Conservation (phyloP, 2,113 vertebrate species). For the Pelecanoides urinatrix region DNA sequence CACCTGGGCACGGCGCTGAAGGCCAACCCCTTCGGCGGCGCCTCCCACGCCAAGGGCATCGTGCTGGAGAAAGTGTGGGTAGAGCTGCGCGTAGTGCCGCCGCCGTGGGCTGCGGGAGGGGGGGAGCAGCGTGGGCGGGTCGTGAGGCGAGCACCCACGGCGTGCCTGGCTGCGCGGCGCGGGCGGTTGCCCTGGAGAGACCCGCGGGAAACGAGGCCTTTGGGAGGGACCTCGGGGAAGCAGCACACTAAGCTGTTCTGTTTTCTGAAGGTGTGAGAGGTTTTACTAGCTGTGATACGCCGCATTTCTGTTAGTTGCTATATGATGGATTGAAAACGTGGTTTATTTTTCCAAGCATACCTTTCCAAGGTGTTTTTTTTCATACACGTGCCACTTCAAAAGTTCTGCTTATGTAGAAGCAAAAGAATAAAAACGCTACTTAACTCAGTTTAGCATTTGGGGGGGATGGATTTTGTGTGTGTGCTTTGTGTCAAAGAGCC, state of each 20-base stretch:
- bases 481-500: background rate
- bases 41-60: constrained; percentile 96
- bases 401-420: background rate
- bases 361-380: background rate
- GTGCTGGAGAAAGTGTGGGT: constrained; percentile 98
- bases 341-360: background rate
- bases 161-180: background rate
- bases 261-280: fast-evolving
- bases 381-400: fast-evolving
- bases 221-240: no score
- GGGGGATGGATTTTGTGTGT: fast-evolving
- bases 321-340: fast-evolving
- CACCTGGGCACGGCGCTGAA: constrained; percentile 96
- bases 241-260: fast-evolving
- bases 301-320: fast-evolving
- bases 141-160: no score
- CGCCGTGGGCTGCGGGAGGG: no score
- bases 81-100: no score
- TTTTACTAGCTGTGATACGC: fast-evolving
- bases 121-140: background rate
- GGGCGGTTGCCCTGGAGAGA: no score
- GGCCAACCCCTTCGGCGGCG: constrained; percentile 96
- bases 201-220: no score
- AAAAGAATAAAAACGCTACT: no score
- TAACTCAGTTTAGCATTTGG: fast-evolving